Percentiles rank a stretch among this genome's conserved stretches.
Evolutionary conservation across 2,888 invertebrate species (phyloP).

Genomic region (Aphrophora alni): DNA sequence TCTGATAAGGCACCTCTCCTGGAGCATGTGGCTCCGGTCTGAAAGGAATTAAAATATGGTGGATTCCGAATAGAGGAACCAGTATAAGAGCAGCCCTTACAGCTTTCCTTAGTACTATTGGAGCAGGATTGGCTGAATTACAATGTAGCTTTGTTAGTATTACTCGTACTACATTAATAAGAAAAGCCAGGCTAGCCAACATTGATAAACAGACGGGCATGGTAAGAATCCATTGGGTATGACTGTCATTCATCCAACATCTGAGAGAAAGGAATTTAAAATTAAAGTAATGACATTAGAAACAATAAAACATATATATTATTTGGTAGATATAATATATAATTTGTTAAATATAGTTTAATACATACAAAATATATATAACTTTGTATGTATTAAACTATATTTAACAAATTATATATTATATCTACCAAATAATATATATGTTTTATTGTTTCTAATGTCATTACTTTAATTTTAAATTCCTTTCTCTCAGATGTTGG

Average conservation of each 20-base stretch:
- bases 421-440: too few species aligned
- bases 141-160: conserved; percentile 80
- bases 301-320: too few species aligned
- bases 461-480: too few species aligned
- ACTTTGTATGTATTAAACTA: too few species aligned
- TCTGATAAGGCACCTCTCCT: conserved; percentile 81
- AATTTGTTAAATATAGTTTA: too few species aligned
- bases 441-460: too few species aligned
- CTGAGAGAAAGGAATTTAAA: conserved; percentile 55
- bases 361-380: too few species aligned
- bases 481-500: conserved; percentile 68
- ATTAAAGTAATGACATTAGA: too few species aligned
- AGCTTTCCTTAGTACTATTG: conserved; percentile 64
- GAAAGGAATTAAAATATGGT: conserved; percentile 88
- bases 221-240: conserved; percentile 74
- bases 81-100: conserved; percentile 84
- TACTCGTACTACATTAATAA: conserved; percentile 89
- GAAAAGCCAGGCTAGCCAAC: conserved; percentile 80
- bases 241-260: conserved; percentile 77
- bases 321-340: too few species aligned
- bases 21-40: conserved; percentile 69
- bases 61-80: conserved; percentile 89
- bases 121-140: conserved; percentile 66
- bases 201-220: conserved; percentile 81
- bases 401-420: too few species aligned